Percentiles rank a stretch among this genome's conserved stretches.
phyloP scores from a whole-genome alignment of 2,888 invertebrate genomes.

The Cheilosia scutellata region DNA sequence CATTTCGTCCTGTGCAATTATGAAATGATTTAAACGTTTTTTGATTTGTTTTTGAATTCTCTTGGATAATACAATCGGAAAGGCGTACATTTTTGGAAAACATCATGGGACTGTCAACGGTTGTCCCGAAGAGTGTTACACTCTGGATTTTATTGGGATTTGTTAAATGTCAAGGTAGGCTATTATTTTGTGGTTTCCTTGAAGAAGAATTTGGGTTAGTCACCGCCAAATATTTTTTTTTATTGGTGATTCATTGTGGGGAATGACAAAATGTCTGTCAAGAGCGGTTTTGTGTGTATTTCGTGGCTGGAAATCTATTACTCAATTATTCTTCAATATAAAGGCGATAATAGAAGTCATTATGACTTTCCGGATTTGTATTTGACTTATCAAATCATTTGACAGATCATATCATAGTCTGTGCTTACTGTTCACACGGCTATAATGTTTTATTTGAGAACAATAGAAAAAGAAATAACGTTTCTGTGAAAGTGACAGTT shows the following conservation, averaged over 20 bases:
- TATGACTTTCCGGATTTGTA: no score
- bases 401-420: no score
- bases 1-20: slow-evolving; percentile 24
- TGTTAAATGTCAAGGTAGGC: slow-evolving; percentile 68
- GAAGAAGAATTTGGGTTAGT: neutral
- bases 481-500: no score
- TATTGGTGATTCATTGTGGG: neutral
- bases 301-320: no score
- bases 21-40: slow-evolving; percentile 45
- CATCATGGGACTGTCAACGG: slow-evolving; percentile 57
- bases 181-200: neutral
- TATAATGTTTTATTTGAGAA: no score
- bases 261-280: neutral
- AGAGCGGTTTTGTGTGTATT: neutral
- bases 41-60: slow-evolving; percentile 15
- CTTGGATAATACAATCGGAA: slow-evolving; percentile 58
- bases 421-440: no score
- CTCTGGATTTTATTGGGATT: slow-evolving; percentile 67
- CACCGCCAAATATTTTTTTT: neutral
- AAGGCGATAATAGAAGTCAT: no score
- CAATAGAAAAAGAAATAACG: no score
- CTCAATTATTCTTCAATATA: no score
- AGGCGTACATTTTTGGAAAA: slow-evolving; percentile 27
- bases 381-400: no score
- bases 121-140: slow-evolving; percentile 41